Conservation (phyloP, 2,888 invertebrate species). For the Harmothoe impar region DNA sequence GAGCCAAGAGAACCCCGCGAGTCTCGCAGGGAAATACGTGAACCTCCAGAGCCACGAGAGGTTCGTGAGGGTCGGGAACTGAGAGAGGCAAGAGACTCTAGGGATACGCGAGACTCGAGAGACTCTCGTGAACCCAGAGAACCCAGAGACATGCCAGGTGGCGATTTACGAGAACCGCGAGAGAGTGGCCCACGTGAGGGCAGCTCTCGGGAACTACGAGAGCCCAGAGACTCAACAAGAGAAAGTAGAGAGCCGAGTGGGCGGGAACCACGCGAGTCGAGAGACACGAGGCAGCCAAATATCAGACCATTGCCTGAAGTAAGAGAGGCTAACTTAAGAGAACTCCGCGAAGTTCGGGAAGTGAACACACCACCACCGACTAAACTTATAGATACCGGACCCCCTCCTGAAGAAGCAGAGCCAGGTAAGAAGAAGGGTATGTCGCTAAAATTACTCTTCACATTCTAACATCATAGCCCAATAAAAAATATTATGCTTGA, state of each 20-base stretch:
- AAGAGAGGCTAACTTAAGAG: constrained; percentile 30
- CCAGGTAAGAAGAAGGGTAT: constrained; percentile 44
- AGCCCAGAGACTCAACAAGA: not conserved
- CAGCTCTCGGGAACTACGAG: not conserved
- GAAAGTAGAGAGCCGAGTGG: not conserved
- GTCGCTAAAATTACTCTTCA: not conserved
- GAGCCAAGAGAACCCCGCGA: constrained; percentile 48
- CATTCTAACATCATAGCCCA: too few species aligned
- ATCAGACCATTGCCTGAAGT: constrained; percentile 17
- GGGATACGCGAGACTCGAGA: not conserved
- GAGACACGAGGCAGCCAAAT: constrained; percentile 6
- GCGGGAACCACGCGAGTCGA: not conserved
- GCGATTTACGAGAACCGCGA: not conserved
- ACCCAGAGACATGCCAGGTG: not conserved
- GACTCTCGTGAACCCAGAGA: not conserved
- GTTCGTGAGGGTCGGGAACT: constrained; percentile 5
- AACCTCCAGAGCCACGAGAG: constrained; percentile 40
- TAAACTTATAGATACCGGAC: not conserved
- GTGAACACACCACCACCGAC: not conserved
- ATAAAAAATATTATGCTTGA: too few species aligned
- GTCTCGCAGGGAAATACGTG: not conserved
- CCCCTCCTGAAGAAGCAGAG: not conserved
- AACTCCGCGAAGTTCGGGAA: constrained; percentile 5
- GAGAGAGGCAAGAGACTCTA: constrained; percentile 27
- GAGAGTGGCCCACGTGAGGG: not conserved